Evolutionary conservation across 2,113 vertebrate species (phyloP), one percentile per base, ranked within the genome.

Genomic region (Rhinoderma darwinii): DNA sequence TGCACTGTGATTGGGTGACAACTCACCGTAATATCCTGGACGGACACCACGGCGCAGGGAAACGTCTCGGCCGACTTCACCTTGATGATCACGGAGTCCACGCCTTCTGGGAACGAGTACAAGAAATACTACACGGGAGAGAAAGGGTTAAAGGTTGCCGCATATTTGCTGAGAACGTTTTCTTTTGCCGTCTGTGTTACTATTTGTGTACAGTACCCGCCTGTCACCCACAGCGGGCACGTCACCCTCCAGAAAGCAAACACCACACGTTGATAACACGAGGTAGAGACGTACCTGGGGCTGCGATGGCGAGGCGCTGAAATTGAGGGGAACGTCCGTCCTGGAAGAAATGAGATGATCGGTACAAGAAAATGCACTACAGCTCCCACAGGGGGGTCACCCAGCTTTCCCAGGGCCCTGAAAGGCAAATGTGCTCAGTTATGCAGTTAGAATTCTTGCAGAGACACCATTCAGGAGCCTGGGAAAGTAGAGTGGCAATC

Each of bases 21-120:
- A 92, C 95, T 95, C 91, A 96, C 95, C 93, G 94, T 91, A 84
- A 94, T 94, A 86, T 95, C 95, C 88, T 96, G 95, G 76, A 96
- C 93, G 0, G 95, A 96, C 84, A 96, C 94, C 87, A 96, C 95
- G 0, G 94, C 93, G 84, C 95, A 96, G 0, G 95, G 95, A 35
- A 93, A 95, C 81, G 89, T 89, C 51, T 89, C 83, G 59, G 92
- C 88, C 63, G 95, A 95, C 17, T 87, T 87, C 68, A 96, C 95
- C 84, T 94, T 94, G 89, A 96, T 93, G 32, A 95, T 78, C 68
- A 96, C 94, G 0, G 95, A 96, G 80, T 96, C 92, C 0, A 95
- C 92, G 2, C 92, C 93, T 82, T 91, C 89, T 86, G 95, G 95
- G 89, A 96, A 96, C 74, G 89, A 92, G 92, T 96, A 96, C 17